Conservation (phyloP, 2,113 vertebrate genomes). For the Anguilla rostrata region DNA sequence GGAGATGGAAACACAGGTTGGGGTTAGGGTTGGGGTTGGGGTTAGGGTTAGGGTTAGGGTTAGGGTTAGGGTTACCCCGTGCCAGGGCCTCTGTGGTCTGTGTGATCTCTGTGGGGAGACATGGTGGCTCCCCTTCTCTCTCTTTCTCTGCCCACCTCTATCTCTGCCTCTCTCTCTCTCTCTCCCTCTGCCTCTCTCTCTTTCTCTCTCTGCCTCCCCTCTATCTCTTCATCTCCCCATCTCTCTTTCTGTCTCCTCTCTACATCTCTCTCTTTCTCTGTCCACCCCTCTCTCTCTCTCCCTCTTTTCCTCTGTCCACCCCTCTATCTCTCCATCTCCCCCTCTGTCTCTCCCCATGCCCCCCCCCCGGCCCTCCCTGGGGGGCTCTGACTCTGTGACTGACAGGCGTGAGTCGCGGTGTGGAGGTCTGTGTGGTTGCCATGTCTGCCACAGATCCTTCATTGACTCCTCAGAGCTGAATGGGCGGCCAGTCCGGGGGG, state of each 20-base stretch:
- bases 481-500: neutral
- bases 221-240: neutral
- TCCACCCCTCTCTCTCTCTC: neutral
- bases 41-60: no score
- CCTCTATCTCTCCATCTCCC: no score
- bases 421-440: neutral
- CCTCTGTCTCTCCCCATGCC: neutral
- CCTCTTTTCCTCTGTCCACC: no score
- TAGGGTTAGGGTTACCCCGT: no score
- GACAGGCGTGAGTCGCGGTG: conserved; percentile 12
- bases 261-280: no score
- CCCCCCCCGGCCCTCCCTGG: neutral
- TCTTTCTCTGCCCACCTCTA: neutral
- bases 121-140: neutral
- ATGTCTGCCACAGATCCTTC: neutral
- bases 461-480: neutral
- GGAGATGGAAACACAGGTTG: no score
- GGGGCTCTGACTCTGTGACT: neutral
- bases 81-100: no score
- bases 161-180: neutral
- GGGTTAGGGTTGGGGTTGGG: no score
- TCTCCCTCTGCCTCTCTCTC: neutral
- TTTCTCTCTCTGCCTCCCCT: neutral
- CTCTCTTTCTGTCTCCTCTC: no score
- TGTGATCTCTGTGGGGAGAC: no score